Base-by-base conservation (phyloP, 2,113 vertebrate genomes). In the Bufo gargarizans region DNA sequence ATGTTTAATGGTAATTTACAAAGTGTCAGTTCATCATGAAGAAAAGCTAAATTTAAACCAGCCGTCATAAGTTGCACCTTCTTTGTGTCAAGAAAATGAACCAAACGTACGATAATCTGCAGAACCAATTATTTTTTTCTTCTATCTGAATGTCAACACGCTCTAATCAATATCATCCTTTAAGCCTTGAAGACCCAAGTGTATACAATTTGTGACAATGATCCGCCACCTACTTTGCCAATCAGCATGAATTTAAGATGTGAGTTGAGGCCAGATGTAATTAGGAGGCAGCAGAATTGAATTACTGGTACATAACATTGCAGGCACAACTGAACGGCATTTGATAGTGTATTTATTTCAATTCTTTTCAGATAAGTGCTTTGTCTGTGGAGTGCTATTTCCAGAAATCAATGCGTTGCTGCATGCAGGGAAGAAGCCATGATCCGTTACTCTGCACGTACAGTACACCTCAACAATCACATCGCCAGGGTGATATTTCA, bases 141-240 rank as follows among this genome's bases (percentile, higher is more conserved):
- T 84, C 58, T 77, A 49, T 84, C 71, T 78, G 82, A 89, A 77
- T 89, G 87, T 89, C 87, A 89, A 84, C 87, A 84, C 77, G 74
- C 87, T 14, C 82, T 67, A 89, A 89, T 89, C 87, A 84, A 89
- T 89, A 89, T 89, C 87, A 89, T 89, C 87, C 72, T 89, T 89
- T 84, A 89, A 84, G 74, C 61, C 81, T 84, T 84, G 49, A 89
- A 84, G 82, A 89, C 87, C 82, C 87, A 69, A 89, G 87, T 84
- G 87, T 89, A 82, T 84, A 84, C 82, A 84, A 89, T 84, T 89
- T 78, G 59, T 84, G 87, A 89, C 82, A 78, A 84, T 84, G 81
- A 89, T 89, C 87, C 78, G 74, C 87, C 87, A 89, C 59, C 87
- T 89, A 84, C 87, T 89, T 89, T 84, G 74, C 82, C 82, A 89